phyloP scores from a whole-genome alignment of 2,888 invertebrate species.

The Bellardia bayeri region DNA sequence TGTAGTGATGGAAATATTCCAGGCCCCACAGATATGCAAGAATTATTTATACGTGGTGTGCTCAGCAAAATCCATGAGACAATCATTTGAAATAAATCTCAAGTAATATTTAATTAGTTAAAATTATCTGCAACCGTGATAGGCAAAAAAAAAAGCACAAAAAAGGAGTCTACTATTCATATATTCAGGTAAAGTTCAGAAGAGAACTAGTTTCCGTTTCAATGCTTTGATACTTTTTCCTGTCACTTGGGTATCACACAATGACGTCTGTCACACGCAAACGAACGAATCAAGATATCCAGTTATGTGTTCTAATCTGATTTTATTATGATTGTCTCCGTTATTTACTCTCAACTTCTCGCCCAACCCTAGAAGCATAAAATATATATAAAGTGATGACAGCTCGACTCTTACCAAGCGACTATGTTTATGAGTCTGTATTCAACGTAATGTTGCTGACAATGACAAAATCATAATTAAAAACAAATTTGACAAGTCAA shows the following conservation, averaged over 20 bases:
- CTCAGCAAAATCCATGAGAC: not conserved
- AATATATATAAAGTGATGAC: slow-evolving; percentile 29
- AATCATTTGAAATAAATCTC: not conserved
- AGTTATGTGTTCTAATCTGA: too few species aligned
- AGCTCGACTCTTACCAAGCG: slow-evolving; percentile 34
- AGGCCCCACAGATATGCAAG: slow-evolving; percentile 18
- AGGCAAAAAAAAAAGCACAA: too few species aligned
- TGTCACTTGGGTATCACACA: too few species aligned
- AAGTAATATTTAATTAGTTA: not conserved
- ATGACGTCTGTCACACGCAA: too few species aligned
- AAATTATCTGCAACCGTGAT: not conserved
- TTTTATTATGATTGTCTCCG: too few species aligned
- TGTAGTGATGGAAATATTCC: slow-evolving; percentile 22
- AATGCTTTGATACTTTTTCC: too few species aligned
- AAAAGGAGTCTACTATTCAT: too few species aligned
- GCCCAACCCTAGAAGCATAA: slow-evolving; percentile 8
- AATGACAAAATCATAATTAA: slow-evolving; percentile 76
- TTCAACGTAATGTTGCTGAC: slow-evolving; percentile 71
- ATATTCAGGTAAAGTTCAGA: too few species aligned
- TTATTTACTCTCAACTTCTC: slow-evolving; percentile 1
- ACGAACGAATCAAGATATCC: too few species aligned
- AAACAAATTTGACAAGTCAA: slow-evolving; percentile 74
- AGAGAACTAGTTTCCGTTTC: too few species aligned
- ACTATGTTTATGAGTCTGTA: slow-evolving; percentile 31
- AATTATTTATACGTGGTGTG: not conserved